A percentile compares a stretch with the other conserved stretches of the same genome.
These are phyloP conservation scores for Cecidostiba fungosa DNA, from an alignment of 2,888 invertebrate species.

Conservation along the genomic window DNA sequence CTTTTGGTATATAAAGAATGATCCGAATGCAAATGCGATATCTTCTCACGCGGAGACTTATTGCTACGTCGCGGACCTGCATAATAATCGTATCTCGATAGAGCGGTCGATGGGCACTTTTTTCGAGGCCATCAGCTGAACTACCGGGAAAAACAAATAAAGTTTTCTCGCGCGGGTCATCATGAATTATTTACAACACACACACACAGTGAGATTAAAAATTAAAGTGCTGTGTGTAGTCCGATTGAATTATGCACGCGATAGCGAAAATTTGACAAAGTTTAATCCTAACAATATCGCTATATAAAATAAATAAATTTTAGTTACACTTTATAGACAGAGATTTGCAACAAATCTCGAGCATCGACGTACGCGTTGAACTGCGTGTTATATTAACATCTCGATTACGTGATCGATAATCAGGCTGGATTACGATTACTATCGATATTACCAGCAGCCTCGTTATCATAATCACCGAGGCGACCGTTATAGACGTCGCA, in stretches of 20 bases:
- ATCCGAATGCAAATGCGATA: not conserved
- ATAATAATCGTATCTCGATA: not conserved
- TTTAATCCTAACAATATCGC: no score
- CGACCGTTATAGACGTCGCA: not conserved
- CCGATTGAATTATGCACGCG: no score
- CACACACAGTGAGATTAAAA: not conserved
- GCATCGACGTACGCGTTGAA: no score
- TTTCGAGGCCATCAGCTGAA: not conserved
- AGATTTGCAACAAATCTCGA: no score
- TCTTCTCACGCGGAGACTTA: not conserved
- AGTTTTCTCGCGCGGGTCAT: not conserved
- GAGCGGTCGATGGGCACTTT: not conserved
- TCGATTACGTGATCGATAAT: slow-evolving; percentile 27
- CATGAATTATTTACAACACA: not conserved
- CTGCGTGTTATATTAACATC: not conserved
- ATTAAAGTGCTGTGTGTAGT: not conserved
- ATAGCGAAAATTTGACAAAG: no score
- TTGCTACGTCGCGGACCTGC: not conserved
- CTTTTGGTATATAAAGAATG: not conserved
- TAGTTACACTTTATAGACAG: no score
- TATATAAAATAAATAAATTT: no score
- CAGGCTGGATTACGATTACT: slow-evolving; percentile 32
- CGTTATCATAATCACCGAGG: slow-evolving; percentile 43
- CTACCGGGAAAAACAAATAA: not conserved
- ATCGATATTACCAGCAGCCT: slow-evolving; percentile 4